Evolutionary conservation across 1,140 invertebrate species (phyloP).

Genomic region (Papilio xuthus): DNA sequence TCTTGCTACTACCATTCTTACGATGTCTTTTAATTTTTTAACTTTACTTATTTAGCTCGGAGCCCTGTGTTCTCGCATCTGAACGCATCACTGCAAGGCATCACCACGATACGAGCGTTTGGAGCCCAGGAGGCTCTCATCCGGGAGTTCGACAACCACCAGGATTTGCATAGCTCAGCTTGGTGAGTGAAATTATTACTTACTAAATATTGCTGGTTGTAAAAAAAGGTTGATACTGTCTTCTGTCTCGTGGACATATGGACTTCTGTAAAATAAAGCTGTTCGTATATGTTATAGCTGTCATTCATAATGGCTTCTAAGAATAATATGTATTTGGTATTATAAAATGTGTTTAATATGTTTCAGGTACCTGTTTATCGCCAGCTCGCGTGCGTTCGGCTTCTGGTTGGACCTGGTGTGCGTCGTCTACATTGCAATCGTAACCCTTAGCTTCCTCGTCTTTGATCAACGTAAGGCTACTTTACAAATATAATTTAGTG

Average conservation of each 20-base stretch:
- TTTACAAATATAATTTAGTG: conserved; percentile 35
- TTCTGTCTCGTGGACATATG: too few species aligned
- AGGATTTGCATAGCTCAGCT: conserved; percentile 87
- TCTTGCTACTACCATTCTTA: too few species aligned
- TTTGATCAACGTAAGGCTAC: conserved; percentile 79
- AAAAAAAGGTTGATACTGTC: too few species aligned
- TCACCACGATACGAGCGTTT: conserved; percentile 94
- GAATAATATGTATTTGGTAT: neutral
- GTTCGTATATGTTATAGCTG: too few species aligned
- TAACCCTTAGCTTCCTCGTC: conserved; percentile 87
- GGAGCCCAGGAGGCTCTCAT: conserved; percentile 89
- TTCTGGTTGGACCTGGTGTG: conserved; percentile 91
- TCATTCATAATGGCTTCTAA: too few species aligned
- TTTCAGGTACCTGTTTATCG: conserved; percentile 83
- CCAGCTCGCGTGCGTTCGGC: conserved; percentile 86
- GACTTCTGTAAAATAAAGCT: too few species aligned
- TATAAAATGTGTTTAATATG: conserved; percentile 4
- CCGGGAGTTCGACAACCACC: conserved; percentile 89
- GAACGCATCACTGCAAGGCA: conserved; percentile 92
- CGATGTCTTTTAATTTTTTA: too few species aligned
- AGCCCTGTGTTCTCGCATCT: conserved; percentile 94
- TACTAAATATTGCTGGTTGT: too few species aligned
- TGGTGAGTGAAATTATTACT: conserved; percentile 69
- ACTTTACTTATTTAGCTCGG: conserved; percentile 81
- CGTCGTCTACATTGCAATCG: conserved; percentile 86